Base-by-base conservation (phyloP, 2,113 vertebrate species). In the Pica pica region DNA sequence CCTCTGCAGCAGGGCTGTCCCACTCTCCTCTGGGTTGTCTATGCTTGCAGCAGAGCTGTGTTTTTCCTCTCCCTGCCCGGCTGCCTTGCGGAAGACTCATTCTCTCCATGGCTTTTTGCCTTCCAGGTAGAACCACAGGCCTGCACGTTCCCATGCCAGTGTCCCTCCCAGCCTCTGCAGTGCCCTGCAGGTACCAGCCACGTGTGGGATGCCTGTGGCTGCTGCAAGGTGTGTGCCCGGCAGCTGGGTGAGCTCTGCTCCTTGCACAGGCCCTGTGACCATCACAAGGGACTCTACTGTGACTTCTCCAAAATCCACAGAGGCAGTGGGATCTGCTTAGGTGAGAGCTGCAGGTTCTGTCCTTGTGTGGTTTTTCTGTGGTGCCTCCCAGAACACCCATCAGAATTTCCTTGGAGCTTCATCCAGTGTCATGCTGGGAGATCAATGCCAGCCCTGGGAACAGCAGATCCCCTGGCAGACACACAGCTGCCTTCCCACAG, bases 271-370 rank as follows among this genome's bases (percentile, higher is more conserved):
- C 98, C 98, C 73, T 98, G 98, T 6, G 98, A 98, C 81, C 98
- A 98, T 61, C 98, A 98, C 95, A 98, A 98, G 91, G 97, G 97
- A 31, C 97, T 98, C 71, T 98, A 98, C 97, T 98, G 98, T 11
- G 95, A 98, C 96, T 97, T 97, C 87, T 87, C 95, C 52, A 97
- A 96, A 64, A 96, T 87, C 65, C 96, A 97, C 84, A 94, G 89
- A 28, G 96, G 98, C 74, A 97, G 94, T 0, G 98, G 98, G 59
- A 97, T 98, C 95, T 98, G 98, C 96, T 94, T 98, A 96, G 98
- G 98, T 98, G 97, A 98, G 96, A 87, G 55, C 89, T 60, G 28
- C 14, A 1, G 8, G 37, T 88, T 82, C 39, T 56, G 21, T 74
- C 31, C 4, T 4, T 6, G 4, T 7, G 78, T 3, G 9, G 3